Percentiles rank a stretch among this genome's conserved stretches.
These are phyloP conservation scores for Acanthurus lineatus DNA, from an alignment of 2,797 vertebrate genomes.

Conservation along the genomic window DNA sequence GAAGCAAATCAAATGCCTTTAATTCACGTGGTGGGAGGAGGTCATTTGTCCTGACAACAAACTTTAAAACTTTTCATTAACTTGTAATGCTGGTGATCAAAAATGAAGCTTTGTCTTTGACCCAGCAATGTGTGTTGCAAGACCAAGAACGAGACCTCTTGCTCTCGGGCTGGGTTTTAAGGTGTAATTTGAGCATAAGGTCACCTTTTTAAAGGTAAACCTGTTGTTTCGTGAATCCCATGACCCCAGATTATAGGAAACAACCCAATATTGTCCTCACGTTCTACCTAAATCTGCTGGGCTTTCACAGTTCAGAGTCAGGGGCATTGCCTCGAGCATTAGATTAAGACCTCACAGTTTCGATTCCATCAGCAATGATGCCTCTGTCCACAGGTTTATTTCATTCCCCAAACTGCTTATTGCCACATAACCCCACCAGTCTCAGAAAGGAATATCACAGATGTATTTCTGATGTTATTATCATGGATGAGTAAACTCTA, in stretches of 20 bases:
- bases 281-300: conserved; percentile 38
- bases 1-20: conserved; percentile 51
- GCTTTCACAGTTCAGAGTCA: conserved; percentile 35
- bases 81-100: conserved; percentile 26
- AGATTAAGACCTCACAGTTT: conserved; percentile 63
- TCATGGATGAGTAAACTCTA: conserved; percentile 56
- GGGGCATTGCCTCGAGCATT: conserved; percentile 34
- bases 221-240: conserved; percentile 38
- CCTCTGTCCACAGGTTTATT: conserved; percentile 44
- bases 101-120: conserved; percentile 32
- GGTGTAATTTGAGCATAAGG: conserved; percentile 21
- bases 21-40: conserved; percentile 34
- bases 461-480: conserved; percentile 67
- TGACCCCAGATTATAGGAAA: conserved; percentile 41
- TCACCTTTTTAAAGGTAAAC: conserved; percentile 27
- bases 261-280: conserved; percentile 41
- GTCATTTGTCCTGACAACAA: conserved; percentile 56
- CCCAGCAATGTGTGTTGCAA: conserved; percentile 10
- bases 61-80: conserved; percentile 51
- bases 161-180: neutral
- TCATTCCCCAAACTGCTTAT: conserved; percentile 21
- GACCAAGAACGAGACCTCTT: conserved; percentile 25
- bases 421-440: conserved; percentile 26
- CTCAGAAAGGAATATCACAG: conserved; percentile 54
- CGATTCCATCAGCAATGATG: conserved; percentile 35